Conservation (phyloP, 2,797 vertebrate genomes). For the Paedocypris micromegethes region DNA sequence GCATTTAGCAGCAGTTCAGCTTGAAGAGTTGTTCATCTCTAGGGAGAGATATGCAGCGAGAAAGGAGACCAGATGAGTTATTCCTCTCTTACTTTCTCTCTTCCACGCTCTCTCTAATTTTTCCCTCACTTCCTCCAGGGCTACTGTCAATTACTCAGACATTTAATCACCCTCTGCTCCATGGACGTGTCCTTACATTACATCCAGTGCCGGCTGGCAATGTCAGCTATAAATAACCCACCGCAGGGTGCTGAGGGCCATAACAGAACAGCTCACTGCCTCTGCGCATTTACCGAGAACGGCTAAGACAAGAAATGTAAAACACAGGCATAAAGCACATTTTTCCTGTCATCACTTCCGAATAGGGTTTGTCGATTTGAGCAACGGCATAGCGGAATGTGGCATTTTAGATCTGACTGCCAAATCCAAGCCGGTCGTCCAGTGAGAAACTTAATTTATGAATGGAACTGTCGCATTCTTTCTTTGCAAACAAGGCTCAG, state of each 20-base stretch:
- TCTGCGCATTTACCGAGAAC: conserved; percentile 36
- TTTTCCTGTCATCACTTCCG: conserved; percentile 20
- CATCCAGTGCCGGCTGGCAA: conserved; percentile 48
- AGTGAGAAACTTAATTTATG: no score
- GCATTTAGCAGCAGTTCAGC: conserved; percentile 22
- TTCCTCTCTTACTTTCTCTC: conserved; percentile 5
- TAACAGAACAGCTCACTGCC: conserved; percentile 34
- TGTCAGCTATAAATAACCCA: conserved; percentile 55
- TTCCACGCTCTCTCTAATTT: conserved; percentile 6
- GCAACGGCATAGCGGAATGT: conserved; percentile 1
- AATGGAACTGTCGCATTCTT: no score
- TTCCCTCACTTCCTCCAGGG: conserved; percentile 33
- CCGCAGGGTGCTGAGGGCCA: conserved; percentile 45
- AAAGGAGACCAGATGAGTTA: conserved; percentile 20
- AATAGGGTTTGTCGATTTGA: conserved; percentile 24
- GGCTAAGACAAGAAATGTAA: conserved; percentile 39
- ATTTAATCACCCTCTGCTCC: conserved; percentile 49
- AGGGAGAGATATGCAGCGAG: conserved; percentile 22
- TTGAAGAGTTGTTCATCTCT: conserved; percentile 30
- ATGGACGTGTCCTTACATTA: conserved; percentile 53
- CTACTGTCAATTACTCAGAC: conserved; percentile 51
- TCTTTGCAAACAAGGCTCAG: no score
- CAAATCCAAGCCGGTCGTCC: no score
- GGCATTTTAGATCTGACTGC: conserved; percentile 8
- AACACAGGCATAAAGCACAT: conserved; percentile 24